Evolutionary conservation across 2,797 vertebrate genomes (phyloP).

Genomic region (Buceros bicornis): DNA sequence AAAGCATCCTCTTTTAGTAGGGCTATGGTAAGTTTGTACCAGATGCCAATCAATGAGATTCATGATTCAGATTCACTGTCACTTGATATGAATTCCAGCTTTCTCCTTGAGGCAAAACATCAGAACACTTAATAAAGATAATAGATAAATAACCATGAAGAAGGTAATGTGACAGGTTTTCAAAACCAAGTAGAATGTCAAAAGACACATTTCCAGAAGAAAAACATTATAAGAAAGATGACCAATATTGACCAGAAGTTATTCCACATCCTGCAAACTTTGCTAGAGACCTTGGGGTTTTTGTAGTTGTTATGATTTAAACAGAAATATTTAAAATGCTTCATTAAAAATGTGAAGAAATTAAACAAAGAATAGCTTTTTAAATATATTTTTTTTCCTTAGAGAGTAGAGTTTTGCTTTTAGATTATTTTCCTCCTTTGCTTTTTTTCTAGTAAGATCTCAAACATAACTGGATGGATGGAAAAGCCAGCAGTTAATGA

Average conservation of each 20-base stretch:
- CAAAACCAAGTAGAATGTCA: not conserved
- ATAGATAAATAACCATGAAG: not conserved
- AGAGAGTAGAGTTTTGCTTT: not conserved
- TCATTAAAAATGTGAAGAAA: not conserved
- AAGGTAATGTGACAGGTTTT: slow-evolving; percentile 8
- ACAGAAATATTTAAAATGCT: not conserved
- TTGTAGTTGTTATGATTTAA: not conserved
- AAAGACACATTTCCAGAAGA: not conserved
- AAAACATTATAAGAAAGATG: not conserved
- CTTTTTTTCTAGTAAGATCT: not conserved
- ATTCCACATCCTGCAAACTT: not conserved
- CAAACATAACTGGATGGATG: not conserved
- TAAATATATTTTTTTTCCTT: not conserved
- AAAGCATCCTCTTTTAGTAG: not conserved
- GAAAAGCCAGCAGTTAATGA: not conserved
- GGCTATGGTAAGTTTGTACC: not conserved
- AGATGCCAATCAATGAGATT: slow-evolving; percentile 22
- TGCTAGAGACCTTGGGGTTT: not conserved
- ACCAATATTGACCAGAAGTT: not conserved
- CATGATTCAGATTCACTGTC: not conserved
- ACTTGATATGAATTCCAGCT: slow-evolving; percentile 16
- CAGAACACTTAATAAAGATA: slow-evolving; percentile 9
- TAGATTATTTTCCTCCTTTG: not conserved
- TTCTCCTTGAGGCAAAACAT: slow-evolving; percentile 3
- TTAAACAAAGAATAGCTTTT: not conserved